Evolutionary conservation across 2,888 invertebrate genomes (phyloP).

Genomic region (Trichopria drosophilae): DNA sequence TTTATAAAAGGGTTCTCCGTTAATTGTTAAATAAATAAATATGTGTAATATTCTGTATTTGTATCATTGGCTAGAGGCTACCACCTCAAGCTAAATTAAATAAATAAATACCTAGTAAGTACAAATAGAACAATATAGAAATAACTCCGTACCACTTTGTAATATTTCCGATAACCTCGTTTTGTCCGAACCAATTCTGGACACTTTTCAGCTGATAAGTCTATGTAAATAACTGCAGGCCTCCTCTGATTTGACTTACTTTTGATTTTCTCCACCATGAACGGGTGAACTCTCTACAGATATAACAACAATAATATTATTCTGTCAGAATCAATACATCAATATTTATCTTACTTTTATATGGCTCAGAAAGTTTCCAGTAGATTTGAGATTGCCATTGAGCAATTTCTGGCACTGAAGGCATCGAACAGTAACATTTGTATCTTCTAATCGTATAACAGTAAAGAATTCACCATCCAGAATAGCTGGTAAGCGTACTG

Average conservation of each 20-base stretch:
- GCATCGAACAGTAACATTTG: slow-evolving; percentile 55
- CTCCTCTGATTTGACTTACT: slow-evolving; percentile 56
- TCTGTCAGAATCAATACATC: no score
- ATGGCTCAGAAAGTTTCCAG: slow-evolving; percentile 56
- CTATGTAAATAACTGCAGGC: slow-evolving; percentile 54
- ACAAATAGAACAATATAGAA: no score
- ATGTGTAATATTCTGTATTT: no score
- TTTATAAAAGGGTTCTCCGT: no score
- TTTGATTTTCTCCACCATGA: slow-evolving; percentile 54
- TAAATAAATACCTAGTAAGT: no score
- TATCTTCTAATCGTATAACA: slow-evolving; percentile 55
- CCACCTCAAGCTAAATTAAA: no score
- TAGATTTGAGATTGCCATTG: slow-evolving; percentile 56
- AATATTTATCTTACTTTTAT: slow-evolving; percentile 55
- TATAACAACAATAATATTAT: slow-evolving; percentile 21
- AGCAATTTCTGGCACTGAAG: slow-evolving; percentile 54
- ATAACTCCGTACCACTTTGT: no score
- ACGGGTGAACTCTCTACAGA: slow-evolving; percentile 54
- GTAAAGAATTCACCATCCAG: slow-evolving; percentile 55
- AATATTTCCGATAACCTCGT: slow-evolving; percentile 50
- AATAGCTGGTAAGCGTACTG: slow-evolving; percentile 54
- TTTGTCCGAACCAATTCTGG: slow-evolving; percentile 49
- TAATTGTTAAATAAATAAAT: no score
- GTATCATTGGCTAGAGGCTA: no score
- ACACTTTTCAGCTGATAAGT: slow-evolving; percentile 48